Conservation (phyloP, 2,888 invertebrate genomes). For the Toxonevra muliebris region DNA sequence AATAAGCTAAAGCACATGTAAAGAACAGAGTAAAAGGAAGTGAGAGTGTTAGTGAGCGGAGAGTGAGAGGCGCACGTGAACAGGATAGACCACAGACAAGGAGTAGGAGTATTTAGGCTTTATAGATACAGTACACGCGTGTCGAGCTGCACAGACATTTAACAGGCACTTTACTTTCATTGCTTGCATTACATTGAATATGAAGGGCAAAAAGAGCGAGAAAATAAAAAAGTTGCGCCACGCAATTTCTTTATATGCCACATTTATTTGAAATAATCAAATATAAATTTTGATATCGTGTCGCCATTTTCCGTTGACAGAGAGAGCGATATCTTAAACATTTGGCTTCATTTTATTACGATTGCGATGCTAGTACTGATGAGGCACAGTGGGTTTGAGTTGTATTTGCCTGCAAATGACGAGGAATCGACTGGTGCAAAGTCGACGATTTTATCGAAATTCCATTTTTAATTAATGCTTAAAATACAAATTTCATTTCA, state of each 20-base stretch:
- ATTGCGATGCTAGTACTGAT: no score
- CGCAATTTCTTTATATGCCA: no score
- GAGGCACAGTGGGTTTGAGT: no score
- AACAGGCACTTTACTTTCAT: conserved; percentile 21
- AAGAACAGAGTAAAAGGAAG: background rate
- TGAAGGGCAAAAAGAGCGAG: no score
- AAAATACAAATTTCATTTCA: no score
- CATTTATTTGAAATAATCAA: no score
- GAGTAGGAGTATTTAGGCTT: background rate
- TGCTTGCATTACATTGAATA: conserved; percentile 5
- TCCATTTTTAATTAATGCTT: no score
- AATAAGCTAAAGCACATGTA: conserved; percentile 4
- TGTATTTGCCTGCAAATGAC: background rate
- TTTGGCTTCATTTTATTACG: no score
- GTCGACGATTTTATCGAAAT: background rate
- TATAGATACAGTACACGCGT: background rate
- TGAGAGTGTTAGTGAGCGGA: background rate
- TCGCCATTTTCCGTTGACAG: no score
- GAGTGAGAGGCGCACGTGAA: background rate
- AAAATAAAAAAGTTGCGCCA: no score
- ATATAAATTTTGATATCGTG: no score
- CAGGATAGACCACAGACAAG: background rate
- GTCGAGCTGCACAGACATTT: background rate
- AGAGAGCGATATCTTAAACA: no score
- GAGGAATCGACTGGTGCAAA: background rate